phyloP scores from a whole-genome alignment of 1,140 invertebrate species.

The Drosophila truncata region DNA sequence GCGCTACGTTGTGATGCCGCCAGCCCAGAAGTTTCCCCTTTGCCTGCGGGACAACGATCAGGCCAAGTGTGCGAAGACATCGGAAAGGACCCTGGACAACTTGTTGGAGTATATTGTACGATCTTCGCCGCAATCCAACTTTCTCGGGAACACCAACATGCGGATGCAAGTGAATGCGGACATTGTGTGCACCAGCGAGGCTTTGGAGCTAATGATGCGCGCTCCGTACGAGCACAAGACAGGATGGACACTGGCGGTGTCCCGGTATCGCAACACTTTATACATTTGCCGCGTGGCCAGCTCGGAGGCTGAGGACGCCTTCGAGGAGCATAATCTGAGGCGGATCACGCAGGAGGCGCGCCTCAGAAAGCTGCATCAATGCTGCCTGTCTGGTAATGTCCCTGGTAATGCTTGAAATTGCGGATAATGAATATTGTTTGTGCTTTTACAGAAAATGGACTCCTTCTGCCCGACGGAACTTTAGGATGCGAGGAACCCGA shows the following conservation, averaged over 20 bases:
- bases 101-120: constrained; percentile 36
- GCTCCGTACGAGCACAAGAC: constrained; percentile 49
- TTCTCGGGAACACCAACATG: background rate
- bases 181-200: constrained; percentile 52
- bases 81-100: constrained; percentile 38
- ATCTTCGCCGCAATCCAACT: background rate
- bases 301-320: background rate
- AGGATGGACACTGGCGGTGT: constrained; percentile 48
- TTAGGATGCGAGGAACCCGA: background rate
- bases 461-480: too few species aligned
- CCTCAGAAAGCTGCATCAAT: constrained; percentile 30
- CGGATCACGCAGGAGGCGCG: constrained; percentile 10
- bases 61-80: background rate
- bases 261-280: constrained; percentile 50
- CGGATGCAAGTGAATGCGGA: constrained; percentile 18
- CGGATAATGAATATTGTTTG: background rate
- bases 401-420: accelerated
- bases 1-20: constrained; percentile 25
- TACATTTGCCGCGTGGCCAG: constrained; percentile 45
- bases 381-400: constrained; percentile 26
- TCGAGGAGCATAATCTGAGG: constrained; percentile 8
- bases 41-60: background rate
- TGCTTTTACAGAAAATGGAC: constrained; percentile 20
- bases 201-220: constrained; percentile 54
- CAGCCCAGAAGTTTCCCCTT: constrained; percentile 12